Evolutionary conservation across 2,797 vertebrate species (phyloP), one percentile per base, ranked within the genome.

Genomic region (Gymnoscopelus braueri): DNA sequence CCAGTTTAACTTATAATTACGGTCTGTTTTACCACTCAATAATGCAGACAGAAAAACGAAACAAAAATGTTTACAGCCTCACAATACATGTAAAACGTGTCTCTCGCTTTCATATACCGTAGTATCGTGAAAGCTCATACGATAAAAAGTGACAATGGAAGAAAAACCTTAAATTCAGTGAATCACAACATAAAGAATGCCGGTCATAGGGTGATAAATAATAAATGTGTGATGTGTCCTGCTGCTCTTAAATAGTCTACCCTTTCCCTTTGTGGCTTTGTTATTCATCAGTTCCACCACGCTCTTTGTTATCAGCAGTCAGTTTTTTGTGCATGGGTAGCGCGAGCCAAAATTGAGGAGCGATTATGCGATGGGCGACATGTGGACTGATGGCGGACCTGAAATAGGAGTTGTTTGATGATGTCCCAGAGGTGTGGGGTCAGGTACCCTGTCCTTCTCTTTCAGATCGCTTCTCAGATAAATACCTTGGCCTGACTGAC

Each of bases 381-480:
- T 12, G 10, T 60, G 15, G 2, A 57, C 61, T 71, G 63, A 62
- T 15, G 60, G 69, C 44, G 51, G 54, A 72, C 64, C 49, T 77
- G 77, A 66, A 78, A 78, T 65, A 68, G 60, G 66, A 76, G 24
- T 68, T 69, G 67, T 78, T 83, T 81, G 80, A 84, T 83, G 79
- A 81, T 79, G 79, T 80, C 87, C 76, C 79, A 15, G 52, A 75
- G 85, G 84, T 80, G 75, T 63, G 52, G 67, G 14, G 82, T 87
- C 77, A 79, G 71, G 13, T 61, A 51, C 74, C 55, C 66, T 75
- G 79, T 81, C 75, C 65, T 7, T 65, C 79, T 65, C 77, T 67
- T 74, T 82, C 74, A 83, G 77, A 87, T 87, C 80, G 83, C 79
- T 51, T 68, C 56, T 19, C 72, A 79, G 82, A 87, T 89, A 84